phyloP scores from a whole-genome alignment of 2,113 vertebrate genomes.

The Nestor notabilis region DNA sequence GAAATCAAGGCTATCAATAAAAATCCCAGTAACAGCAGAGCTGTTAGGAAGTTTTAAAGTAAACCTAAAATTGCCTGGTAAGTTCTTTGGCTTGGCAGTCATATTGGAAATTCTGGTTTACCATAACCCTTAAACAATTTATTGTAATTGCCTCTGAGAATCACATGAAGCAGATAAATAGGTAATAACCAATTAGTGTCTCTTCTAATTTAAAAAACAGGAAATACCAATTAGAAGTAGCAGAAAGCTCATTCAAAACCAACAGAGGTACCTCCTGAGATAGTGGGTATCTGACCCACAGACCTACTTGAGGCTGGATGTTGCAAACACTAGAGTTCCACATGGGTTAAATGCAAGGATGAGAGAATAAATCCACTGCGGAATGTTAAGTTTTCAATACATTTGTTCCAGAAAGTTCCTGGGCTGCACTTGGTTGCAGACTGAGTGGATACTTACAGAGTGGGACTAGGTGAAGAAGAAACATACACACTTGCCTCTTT shows the following conservation, averaged over 20 bases:
- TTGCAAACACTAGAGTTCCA: not conserved
- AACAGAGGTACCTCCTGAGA: not conserved
- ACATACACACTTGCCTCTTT: not conserved
- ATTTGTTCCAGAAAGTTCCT: not conserved
- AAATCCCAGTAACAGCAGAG: not conserved
- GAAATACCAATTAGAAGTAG: not conserved
- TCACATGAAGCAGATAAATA: not conserved
- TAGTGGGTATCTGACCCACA: not conserved
- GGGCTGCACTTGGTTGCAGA: not conserved
- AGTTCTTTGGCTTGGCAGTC: not conserved
- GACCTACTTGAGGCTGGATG: not conserved
- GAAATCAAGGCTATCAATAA: not conserved
- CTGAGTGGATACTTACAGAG: not conserved
- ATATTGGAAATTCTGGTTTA: not conserved
- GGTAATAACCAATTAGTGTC: not conserved
- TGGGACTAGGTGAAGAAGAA: not conserved
- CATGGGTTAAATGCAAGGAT: not conserved
- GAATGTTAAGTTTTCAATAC: not conserved
- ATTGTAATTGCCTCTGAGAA: not conserved
- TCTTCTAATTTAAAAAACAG: not conserved
- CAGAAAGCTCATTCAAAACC: accelerated
- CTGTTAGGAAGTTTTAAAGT: not conserved
- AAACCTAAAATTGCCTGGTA: not conserved
- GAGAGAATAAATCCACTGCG: not conserved
- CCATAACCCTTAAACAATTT: not conserved